Base-by-base conservation (phyloP, 1,140 invertebrate species). In the Riptortus pedestris region DNA sequence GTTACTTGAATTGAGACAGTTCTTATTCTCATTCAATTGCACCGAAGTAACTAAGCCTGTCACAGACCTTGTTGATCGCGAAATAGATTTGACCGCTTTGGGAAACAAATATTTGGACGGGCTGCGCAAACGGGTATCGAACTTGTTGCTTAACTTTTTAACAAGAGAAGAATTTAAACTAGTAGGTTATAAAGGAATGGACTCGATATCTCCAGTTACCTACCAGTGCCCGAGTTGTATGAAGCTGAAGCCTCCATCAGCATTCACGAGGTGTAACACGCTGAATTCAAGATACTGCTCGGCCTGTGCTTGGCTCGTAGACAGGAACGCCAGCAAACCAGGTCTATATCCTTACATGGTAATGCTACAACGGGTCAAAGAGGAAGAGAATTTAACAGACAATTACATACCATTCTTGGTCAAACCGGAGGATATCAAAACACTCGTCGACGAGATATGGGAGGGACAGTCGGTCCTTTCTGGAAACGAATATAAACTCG, bases 401-500 rank as follows among this genome's bases (percentile, higher is more conserved):
- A 3, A 11, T 3, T 47, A n/a, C 2, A 47, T 47, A 5, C 45
- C 22, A 3, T n/a, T 20, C 22, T 9, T 57, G 14, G n/a, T 57
- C n/a, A 1, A 57, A 57, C 24, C 52, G 12, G n/a, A 27, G 20
- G 83, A 85, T 67, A 77, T 85, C 69, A 80, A 82, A 70, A 80
- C 82, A 66, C 76, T 86, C 11, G 78, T 85, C 2, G 79, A 80
- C 28, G 77, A 81, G 27, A 79, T 86, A 1, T 86, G 85, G 85
- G 81, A 83, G 52, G 78, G 80, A 0, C 79, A 78, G 68, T 87
- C 85, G 0, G 78, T 79, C 1, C 73, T 86, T 7, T 84, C 81
- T 60, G 83, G 83, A 67, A 77, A 75, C 38, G 69, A 70, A 16
- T 78, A 79, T 4, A 70, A 79, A 31, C 69, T 87, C 43, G 74